Evolutionary conservation across 2,113 vertebrate species (phyloP), one percentile per base, ranked within the genome.

Genomic region (Cathartes aura): DNA sequence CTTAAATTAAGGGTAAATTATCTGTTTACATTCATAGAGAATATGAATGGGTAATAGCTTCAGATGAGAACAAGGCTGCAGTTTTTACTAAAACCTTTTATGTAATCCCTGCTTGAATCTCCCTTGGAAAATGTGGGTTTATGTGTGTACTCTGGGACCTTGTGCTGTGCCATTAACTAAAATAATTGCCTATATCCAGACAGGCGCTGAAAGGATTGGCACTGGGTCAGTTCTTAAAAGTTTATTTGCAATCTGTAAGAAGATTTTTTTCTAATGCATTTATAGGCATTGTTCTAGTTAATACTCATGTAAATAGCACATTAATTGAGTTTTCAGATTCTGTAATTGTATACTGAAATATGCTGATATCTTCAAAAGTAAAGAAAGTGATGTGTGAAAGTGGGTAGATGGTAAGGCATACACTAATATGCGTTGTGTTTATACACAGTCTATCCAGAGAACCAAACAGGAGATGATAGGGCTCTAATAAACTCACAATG

Each of bases 251-350:
- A 87, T 90, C 89, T 58, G 47, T 58, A 82, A 56, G 63, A 89
- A 89, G 75, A 32, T 5, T 50, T 72, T 82, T 92, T 84, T 26
- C 79, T 94, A 62, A 84, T 92, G 58, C 86, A 89, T 93, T 96
- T 97, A 91, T 76, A 87, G 87, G 43, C 48, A 81, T 97, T 97
- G 66, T 79, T 94, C 63, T 91, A 92, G 92, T 82, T 96, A 92
- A 96, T 90, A 89, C 67, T 87, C 87, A 94, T 87, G 87, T 95
- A 96, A 95, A 92, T 85, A 96, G 83, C 68, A 90, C 63, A 89
- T 89, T 93, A 95, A 95, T 96, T 90, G 92, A 94, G 68, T 97
- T 95, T 97, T 87, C 50, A 20, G 52, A 26, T 90, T 74, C 81
- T 82, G 45, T 92, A 94, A 88, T 84, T 83, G 36, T 71, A 78